These are phyloP conservation scores for Epizoanthus illoricatus DNA, from an alignment of 92 coral and sea anemone species.

Conservation along the genomic window DNA sequence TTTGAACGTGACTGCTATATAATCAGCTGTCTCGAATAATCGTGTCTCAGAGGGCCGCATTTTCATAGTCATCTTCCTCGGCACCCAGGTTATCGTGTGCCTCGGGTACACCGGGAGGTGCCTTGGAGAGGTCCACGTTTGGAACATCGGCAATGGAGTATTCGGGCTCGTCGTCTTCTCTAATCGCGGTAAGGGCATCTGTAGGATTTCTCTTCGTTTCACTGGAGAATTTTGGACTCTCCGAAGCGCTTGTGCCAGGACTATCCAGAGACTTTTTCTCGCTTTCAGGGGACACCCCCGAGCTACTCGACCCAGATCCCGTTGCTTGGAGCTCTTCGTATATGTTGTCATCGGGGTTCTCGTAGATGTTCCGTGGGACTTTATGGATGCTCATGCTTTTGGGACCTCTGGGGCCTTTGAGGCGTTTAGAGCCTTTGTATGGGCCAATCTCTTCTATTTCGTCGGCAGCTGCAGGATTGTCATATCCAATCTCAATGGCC, in stretches of 20 bases:
- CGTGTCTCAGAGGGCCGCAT: conserved; percentile 16
- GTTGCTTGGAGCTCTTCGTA: conserved; percentile 7
- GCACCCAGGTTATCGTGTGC: conserved; percentile 25
- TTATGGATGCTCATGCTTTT: conserved; percentile 21
- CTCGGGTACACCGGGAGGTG: conserved; percentile 10
- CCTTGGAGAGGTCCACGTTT: not conserved
- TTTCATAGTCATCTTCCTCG: conserved; percentile 12
- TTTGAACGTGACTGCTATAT: too few relatives aligned
- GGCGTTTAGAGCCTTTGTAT: not conserved
- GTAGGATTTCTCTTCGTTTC: not conserved
- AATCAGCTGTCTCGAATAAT: not conserved
- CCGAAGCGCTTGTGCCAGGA: not conserved
- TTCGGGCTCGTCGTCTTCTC: not conserved
- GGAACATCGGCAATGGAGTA: not conserved
- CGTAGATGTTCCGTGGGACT: not conserved
- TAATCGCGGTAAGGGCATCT: not conserved
- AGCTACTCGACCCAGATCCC: not conserved
- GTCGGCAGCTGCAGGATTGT: conserved; percentile 22
- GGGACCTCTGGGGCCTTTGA: not conserved
- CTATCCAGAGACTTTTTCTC: not conserved
- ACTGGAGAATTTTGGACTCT: not conserved
- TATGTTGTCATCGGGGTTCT: conserved; percentile 26
- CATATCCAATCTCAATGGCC: conserved; percentile 28
- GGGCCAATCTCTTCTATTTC: conserved; percentile 10
- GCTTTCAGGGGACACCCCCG: not conserved